Percentiles rank a stretch among this genome's conserved stretches.
Conservation (phyloP, 1,140 invertebrate genomes). For the Ridgeia piscesae region DNA sequence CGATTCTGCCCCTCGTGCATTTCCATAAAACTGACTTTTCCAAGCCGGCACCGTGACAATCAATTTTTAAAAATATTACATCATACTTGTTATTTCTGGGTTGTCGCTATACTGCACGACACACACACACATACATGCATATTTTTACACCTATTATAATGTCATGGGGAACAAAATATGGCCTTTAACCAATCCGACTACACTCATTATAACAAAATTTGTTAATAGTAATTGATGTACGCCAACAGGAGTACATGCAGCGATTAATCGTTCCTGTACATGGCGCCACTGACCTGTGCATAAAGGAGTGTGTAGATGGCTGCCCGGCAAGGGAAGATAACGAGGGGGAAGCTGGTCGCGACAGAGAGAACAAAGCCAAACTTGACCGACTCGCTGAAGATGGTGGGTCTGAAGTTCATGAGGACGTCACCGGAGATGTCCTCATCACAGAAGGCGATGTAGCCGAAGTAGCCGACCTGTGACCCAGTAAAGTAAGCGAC, state of each 20-base stretch:
- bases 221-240: not conserved
- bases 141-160: no score
- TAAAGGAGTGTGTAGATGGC: conserved; percentile 91
- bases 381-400: conserved; percentile 66
- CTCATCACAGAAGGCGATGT: conserved; percentile 84
- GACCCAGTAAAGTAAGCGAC: not conserved
- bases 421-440: conserved; percentile 79
- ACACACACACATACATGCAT: no score
- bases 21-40: no score
- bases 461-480: conserved; percentile 89
- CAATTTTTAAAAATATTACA: no score
- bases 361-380: conserved; percentile 92
- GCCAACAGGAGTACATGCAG: not conserved
- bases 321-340: conserved; percentile 93
- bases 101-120: no score
- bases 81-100: no score
- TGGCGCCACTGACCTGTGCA: conserved; percentile 67
- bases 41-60: no score
- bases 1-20: no score
- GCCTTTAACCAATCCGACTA: not conserved
- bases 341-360: conserved; percentile 92
- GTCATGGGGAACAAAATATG: no score
- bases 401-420: conserved; percentile 77
- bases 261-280: not conserved
- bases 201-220: not conserved